Evolutionary conservation across 2,888 invertebrate species (phyloP), one percentile per base, ranked within the genome.

Genomic region (Gibbula magus): DNA sequence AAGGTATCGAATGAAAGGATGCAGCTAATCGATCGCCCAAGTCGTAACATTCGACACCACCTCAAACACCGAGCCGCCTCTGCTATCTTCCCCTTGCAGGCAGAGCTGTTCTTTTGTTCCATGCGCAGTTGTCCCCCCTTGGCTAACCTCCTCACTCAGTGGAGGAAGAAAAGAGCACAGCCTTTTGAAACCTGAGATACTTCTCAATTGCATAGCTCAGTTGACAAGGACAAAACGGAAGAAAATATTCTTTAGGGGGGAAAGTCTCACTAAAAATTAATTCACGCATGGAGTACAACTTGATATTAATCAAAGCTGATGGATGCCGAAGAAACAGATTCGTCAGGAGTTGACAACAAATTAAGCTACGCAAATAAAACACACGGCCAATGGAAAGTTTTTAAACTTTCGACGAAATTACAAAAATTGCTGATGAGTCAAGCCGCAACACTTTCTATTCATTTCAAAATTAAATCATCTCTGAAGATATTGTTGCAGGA

Each of bases 41-140:
- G 61, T 61, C 61, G 61, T 61, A 61, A 61, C 61, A 61, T 29
- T 61, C 61, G 61, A 61, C 61, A 61, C 61, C 61, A 61, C 61
- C 61, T 61, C 61, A 61, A 61, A 61, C 61, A 61, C 25, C 25
- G 16, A 25, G 25, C 61, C 61, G n/a, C 7, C 29, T 25, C 61
- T 18, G 61, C 61, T 61, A 61, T 61, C 61, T 61, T 61, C 25
- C 61, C 61, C 61, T 61, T 29, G 29, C 61, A 61, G 61, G 61
- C 61, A 61, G 29, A 61, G n/a, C 25, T 61, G 61, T 25, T 61
- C 61, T 61, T 61, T 61, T 61, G 61, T 61, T 29, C 25, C 61
- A 8, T 13, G 61, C 13, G 29, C 61, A 61, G 61, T 61, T 29
- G 61, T 61, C 61, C 61, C 61, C 61, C 61, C 61, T 61, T 61